Conservation (phyloP, 2,797 vertebrate genomes). For the Acomys russatus region DNA sequence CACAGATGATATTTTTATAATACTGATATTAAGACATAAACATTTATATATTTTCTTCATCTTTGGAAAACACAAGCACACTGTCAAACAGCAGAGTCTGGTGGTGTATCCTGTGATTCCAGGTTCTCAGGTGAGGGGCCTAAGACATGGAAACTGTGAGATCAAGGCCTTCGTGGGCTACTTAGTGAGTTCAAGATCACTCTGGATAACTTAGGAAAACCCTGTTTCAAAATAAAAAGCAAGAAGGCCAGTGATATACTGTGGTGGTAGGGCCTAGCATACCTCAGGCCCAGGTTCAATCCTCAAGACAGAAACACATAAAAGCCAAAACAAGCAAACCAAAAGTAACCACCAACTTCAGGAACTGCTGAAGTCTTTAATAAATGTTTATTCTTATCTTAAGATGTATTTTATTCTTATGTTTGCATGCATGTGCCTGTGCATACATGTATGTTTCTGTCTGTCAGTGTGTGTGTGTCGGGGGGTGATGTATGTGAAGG, state of each 20-base stretch:
- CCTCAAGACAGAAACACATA: not conserved
- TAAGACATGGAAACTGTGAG: not conserved
- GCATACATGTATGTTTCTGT: not conserved
- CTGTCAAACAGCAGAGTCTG: not conserved
- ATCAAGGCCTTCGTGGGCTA: not conserved
- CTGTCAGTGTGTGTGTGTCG: not conserved
- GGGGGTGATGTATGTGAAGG: not conserved
- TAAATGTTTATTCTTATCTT: constrained; percentile 18
- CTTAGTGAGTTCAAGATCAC: not conserved
- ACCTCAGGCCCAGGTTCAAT: not conserved
- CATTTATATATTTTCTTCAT: constrained; percentile 2
- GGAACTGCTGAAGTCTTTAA: not conserved
- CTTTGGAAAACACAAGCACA: not conserved
- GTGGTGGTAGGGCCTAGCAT: not conserved
- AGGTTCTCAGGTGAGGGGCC: not conserved
- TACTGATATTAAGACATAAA: constrained; percentile 36
- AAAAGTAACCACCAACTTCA: not conserved
- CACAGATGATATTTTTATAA: not conserved
- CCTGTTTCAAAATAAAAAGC: not conserved
- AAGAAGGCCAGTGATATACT: not conserved
- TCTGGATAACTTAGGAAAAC: not conserved
- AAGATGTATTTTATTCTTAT: constrained; percentile 24
- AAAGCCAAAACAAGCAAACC: not conserved
- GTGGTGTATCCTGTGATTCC: not conserved
- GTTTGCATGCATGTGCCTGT: not conserved